These are phyloP conservation scores for Empis stercorea DNA, from an alignment of 2,888 invertebrate genomes.

Conservation along the genomic window DNA sequence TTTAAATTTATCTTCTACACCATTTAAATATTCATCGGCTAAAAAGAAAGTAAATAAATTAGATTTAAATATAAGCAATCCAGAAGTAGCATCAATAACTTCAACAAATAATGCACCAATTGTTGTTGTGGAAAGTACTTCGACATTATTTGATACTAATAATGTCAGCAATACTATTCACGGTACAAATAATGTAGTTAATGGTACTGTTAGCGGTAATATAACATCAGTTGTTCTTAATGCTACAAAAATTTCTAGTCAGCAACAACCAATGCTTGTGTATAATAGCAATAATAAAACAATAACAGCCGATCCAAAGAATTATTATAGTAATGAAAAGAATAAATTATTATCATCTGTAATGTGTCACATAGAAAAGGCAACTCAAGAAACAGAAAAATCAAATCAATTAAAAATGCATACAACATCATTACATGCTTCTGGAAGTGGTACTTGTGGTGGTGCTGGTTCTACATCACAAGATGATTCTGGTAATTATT, in stretches of 20 bases:
- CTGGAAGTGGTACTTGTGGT: background rate
- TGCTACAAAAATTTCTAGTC: background rate
- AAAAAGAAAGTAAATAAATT: slow-evolving; percentile 12
- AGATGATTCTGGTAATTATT: slow-evolving; percentile 32
- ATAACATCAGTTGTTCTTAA: slow-evolving; percentile 4
- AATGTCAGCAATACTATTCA: background rate
- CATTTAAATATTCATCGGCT: slow-evolving; percentile 18
- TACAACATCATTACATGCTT: background rate
- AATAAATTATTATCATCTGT: slow-evolving; percentile 23
- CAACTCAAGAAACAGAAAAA: slow-evolving; percentile 20
- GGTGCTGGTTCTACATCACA: slow-evolving; percentile 7
- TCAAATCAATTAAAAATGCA: slow-evolving; percentile 16
- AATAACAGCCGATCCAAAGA: slow-evolving; percentile 15
- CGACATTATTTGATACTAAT: background rate
- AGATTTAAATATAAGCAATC: slow-evolving; percentile 4
- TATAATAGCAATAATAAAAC: slow-evolving; percentile 7
- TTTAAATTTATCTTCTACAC: slow-evolving; percentile 22
- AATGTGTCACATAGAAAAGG: slow-evolving; percentile 24
- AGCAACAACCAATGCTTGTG: background rate
- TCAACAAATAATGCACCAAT: background rate
- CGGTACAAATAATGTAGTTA: background rate
- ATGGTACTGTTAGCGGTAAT: background rate
- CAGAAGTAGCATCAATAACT: background rate
- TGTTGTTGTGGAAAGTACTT: background rate
- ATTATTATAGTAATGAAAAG: slow-evolving; percentile 15